phyloP scores from a whole-genome alignment of 92 coral and sea anemone species.

The Parazoanthus atlanticus region DNA sequence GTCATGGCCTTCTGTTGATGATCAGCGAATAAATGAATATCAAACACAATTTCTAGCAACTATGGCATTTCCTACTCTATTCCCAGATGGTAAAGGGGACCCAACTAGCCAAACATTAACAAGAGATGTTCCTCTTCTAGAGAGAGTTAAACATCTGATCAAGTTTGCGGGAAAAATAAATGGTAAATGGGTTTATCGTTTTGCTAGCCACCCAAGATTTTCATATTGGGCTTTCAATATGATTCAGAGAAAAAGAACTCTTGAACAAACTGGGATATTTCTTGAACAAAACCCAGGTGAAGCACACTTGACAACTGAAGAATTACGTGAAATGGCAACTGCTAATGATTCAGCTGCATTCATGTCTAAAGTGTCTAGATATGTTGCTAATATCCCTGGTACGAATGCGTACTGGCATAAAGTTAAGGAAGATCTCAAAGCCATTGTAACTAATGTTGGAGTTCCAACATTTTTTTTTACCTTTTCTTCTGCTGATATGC shows the following conservation, averaged over 20 bases:
- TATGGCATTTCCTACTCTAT: conserved; percentile 35
- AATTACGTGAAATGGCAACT: conserved; percentile 67
- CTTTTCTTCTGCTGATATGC: conserved; percentile 71
- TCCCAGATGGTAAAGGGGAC: conserved; percentile 78
- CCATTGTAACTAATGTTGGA: conserved; percentile 60
- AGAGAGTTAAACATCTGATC: conserved; percentile 48
- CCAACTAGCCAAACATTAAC: conserved; percentile 52
- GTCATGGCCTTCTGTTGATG: conserved; percentile 52
- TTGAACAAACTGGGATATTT: conserved; percentile 52
- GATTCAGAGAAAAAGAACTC: conserved; percentile 35
- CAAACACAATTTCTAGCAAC: conserved; percentile 17
- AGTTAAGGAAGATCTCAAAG: background rate
- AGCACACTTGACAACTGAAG: conserved; percentile 68
- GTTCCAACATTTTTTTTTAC: conserved; percentile 79
- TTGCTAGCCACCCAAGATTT: conserved; percentile 51
- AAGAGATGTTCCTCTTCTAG: conserved; percentile 51
- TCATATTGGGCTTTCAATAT: background rate
- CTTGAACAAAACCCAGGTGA: background rate
- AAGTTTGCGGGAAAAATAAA: conserved; percentile 47
- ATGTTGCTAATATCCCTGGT: conserved; percentile 69
- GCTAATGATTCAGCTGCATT: conserved; percentile 53
- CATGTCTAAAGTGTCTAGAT: conserved; percentile 68
- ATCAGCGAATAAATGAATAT: conserved; percentile 42
- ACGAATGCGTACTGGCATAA: background rate
- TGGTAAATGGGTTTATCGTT: conserved; percentile 50